Percentiles rank a stretch among this genome's conserved stretches.
These are phyloP conservation scores for Vulpes ferrilata DNA, from an alignment of 2,113 vertebrate species.

Conservation along the genomic window DNA sequence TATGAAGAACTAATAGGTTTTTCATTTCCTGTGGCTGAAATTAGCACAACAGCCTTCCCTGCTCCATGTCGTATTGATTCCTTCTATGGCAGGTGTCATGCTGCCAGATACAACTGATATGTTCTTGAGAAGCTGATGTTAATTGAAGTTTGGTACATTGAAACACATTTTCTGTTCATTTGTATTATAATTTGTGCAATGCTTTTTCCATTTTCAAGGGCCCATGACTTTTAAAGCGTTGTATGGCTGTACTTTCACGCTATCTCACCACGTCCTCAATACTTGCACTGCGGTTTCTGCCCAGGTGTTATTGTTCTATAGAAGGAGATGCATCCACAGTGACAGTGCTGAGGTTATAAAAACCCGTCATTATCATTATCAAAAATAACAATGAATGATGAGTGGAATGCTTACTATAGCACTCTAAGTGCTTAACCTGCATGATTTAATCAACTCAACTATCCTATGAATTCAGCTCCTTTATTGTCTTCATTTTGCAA, in stretches of 20 bases:
- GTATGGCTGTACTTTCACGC: not conserved
- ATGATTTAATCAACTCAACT: not conserved
- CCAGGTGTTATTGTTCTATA: not conserved
- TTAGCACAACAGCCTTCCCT: not conserved
- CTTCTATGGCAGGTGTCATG: not conserved
- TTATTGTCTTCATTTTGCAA: not conserved
- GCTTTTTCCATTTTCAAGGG: not conserved
- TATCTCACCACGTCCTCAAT: not conserved
- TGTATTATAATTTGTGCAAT: not conserved
- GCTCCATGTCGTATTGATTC: not conserved
- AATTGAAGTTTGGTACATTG: not conserved
- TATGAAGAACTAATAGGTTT: not conserved
- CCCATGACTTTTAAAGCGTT: not conserved
- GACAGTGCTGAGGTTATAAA: not conserved
- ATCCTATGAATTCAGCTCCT: not conserved
- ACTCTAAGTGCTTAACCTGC: not conserved
- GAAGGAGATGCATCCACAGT: not conserved
- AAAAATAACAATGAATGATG: not conserved
- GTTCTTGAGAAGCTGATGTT: constrained; percentile 33
- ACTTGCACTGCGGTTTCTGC: not conserved
- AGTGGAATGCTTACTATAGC: not conserved
- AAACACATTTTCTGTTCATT: constrained; percentile 48
- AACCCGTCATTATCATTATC: not conserved
- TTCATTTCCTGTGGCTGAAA: not conserved
- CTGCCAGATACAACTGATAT: not conserved